These are phyloP conservation scores for Pseudomyrmex cubaensis DNA, from an alignment of 1,140 invertebrate species.

Conservation along the genomic window DNA sequence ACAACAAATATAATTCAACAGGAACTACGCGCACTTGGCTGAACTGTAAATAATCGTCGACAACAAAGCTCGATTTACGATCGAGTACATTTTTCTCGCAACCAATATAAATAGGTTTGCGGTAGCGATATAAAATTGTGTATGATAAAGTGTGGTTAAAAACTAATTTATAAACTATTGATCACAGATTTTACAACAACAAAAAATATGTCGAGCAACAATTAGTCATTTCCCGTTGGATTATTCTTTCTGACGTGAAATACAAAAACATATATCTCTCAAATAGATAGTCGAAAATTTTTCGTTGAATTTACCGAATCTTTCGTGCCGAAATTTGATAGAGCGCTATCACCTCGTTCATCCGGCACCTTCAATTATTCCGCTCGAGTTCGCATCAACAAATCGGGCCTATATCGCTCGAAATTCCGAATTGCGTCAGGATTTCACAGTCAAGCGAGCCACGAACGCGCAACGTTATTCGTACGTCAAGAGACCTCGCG, in stretches of 20 bases:
- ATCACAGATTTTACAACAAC: neutral
- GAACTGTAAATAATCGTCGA: slow-evolving; percentile 52
- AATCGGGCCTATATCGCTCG: neutral
- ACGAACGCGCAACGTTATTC: neutral
- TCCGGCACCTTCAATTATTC: slow-evolving; percentile 4
- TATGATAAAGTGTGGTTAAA: slow-evolving; percentile 30
- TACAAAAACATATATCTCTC: neutral
- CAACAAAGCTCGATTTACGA: slow-evolving; percentile 47
- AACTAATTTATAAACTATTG: slow-evolving; percentile 37
- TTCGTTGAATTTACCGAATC: neutral
- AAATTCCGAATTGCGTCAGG: slow-evolving; percentile 24
- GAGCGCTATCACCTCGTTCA: neutral
- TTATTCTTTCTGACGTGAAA: neutral
- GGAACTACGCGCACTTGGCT: slow-evolving; percentile 13
- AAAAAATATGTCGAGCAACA: neutral
- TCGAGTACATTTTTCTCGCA: slow-evolving; percentile 40
- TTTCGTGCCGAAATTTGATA: neutral
- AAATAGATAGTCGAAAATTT: neutral
- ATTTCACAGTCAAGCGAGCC: slow-evolving; percentile 4
- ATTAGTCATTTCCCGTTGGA: neutral
- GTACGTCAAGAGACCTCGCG: slow-evolving; percentile 9
- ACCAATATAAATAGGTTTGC: slow-evolving; percentile 16
- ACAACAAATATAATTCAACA: slow-evolving; percentile 45
- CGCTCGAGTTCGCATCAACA: neutral
- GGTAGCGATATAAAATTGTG: neutral